Base-by-base conservation (phyloP, 1,140 invertebrate species). In the Drosophila setifemur region DNA sequence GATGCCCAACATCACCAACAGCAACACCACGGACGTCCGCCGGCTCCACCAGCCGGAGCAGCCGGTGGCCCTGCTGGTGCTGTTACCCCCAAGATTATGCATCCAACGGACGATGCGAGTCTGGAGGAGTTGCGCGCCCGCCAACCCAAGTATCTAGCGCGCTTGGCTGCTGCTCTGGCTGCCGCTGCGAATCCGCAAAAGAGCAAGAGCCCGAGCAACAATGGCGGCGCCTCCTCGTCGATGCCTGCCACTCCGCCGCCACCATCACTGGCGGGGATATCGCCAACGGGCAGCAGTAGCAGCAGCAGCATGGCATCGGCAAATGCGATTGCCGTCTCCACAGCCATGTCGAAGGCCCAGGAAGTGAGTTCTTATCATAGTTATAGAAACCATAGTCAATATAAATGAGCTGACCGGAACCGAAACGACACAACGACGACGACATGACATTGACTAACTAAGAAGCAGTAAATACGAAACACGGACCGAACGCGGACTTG, bases 21-120 rank as follows among this genome's bases (percentile, higher is more conserved):
- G 1, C 66, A 70, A 19, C 67, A 44, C 28, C 33, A 37, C 12
- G 33, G 33, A 5, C 63, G 81, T 4, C 88, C 73, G 52, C 89
- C 82, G 8, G 40, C 33, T 42, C 58, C 40, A 21, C 31, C 47
- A 12, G 48, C 40, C n/a, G 11, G 26, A 2, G 42, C 61, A 12
- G 49, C 49, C 9, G 26, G 54, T 4, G 37, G 60, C 66, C 89
- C 54, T 85, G 89, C 48, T 58, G 85, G 54, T 45, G 91, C 87
- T 54, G 95, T 96, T 19, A 95, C 95, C 12, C 96, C 96, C 89
- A 96, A 96, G 92, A 97, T 98, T 47, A 95, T 98, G 81, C 98
- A 99, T 91, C 98, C 97, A 18, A 94, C 96, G 18, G 97, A 98
- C 91, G 98, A 98, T 91, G 94, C 98, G 33, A 98, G 97, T 37